Evolutionary conservation across 2,113 vertebrate genomes (phyloP), one percentile per base, ranked within the genome.

Genomic region (Donacobius atricapilla): DNA sequence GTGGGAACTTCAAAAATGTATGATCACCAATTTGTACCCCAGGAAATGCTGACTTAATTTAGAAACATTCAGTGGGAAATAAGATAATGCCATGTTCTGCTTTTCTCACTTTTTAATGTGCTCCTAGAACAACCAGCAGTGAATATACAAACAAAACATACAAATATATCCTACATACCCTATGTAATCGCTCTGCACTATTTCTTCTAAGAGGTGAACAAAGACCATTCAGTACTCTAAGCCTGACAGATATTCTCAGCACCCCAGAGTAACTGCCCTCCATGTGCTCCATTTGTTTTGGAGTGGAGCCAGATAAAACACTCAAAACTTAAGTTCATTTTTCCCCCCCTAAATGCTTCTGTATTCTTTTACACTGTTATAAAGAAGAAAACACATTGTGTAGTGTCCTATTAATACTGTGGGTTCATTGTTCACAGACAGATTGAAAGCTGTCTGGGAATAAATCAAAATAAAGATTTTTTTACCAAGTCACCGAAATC

Each of bases 221-320:
- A 97, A 97, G 85, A 61, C 40, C n/a, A 89, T 57, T 96, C 91
- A 94, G 87, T 96, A 83, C 79, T 93, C 25, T 22, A 24, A 95
- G 83, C 75, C 44, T 91, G 89, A 94, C 83, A 86, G 81, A 96
- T 96, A 83, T 93, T 96, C 82, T 95, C 65, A 44, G 42, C 71
- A 79, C 93, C 66, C 60, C 25, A 42, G 70, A 90, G 69, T 71
- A 97, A 77, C 72, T 84, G 85, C 77, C 80, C 86, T 96, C 92
- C 66, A 71, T 45, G 35, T 8, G 31, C 57, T 94, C 23, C 48
- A 3, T 96, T 96, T 98, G 61, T 95, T 89, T 97, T 98, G 96
- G 95, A 96, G 47, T 42, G 78, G 64, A 96, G 93, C 97, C 97
- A 97, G 90, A 93, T 44, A 83, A 96, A 98, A 97, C 82, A 87